Conservation (phyloP, 2,797 vertebrate species). For the Lates japonicus region DNA sequence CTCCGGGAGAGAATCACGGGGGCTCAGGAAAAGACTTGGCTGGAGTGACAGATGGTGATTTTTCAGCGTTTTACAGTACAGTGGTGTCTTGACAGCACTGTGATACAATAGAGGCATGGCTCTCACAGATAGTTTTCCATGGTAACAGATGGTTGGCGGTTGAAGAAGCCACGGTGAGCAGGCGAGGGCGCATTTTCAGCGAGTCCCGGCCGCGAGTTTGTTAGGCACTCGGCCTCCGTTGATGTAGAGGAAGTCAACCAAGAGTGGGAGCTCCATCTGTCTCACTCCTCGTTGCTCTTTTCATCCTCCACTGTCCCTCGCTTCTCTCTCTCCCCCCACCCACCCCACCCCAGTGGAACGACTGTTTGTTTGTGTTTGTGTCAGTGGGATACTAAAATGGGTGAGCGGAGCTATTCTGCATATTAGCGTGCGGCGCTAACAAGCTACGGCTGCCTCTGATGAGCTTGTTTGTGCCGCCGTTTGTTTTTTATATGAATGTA, state of each 20-base stretch:
- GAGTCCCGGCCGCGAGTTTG: slow-evolving; percentile 59
- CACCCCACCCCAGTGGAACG: slow-evolving; percentile 34
- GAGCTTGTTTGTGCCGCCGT: slow-evolving; percentile 76
- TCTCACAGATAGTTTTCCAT: slow-evolving; percentile 63
- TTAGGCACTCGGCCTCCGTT: slow-evolving; percentile 51
- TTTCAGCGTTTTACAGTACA: slow-evolving; percentile 60
- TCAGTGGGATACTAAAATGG: slow-evolving; percentile 72
- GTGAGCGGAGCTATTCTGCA: slow-evolving; percentile 73
- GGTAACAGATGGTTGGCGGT: slow-evolving; percentile 74
- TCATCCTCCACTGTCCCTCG: slow-evolving; percentile 47
- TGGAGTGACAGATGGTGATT: slow-evolving; percentile 68
- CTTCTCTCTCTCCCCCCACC: background rate
- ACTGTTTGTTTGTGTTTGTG: slow-evolving; percentile 74
- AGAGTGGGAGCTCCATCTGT: slow-evolving; percentile 78
- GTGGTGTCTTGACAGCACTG: slow-evolving; percentile 63
- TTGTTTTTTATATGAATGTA: slow-evolving; percentile 73
- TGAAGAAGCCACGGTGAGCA: slow-evolving; percentile 47
- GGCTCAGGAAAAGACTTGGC: slow-evolving; percentile 17
- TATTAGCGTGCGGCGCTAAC: slow-evolving; percentile 75
- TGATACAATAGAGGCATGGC: slow-evolving; percentile 58
- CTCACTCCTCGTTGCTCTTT: slow-evolving; percentile 68
- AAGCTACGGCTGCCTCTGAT: slow-evolving; percentile 77
- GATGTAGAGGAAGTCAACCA: slow-evolving; percentile 70
- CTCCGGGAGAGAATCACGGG: background rate
- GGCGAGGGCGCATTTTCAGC: slow-evolving; percentile 50